phyloP scores from a whole-genome alignment of 2,113 vertebrate species.

The Tursiops truncatus region DNA sequence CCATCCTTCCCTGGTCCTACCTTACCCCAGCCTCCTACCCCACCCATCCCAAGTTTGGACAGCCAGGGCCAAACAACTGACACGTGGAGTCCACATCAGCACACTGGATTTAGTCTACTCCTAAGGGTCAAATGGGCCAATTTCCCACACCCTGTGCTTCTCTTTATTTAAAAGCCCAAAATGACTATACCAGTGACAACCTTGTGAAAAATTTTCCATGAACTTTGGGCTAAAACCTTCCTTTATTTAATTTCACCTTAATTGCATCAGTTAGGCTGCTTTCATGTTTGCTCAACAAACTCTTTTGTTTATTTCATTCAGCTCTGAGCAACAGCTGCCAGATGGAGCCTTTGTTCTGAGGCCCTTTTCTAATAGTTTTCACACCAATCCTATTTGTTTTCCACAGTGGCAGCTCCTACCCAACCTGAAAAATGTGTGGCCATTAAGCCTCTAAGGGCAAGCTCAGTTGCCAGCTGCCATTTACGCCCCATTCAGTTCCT shows the following conservation, averaged over 20 bases:
- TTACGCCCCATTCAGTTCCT: slow-evolving; percentile 37
- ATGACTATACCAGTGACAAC: slow-evolving; percentile 54
- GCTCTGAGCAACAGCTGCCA: slow-evolving; percentile 75
- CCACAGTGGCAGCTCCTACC: slow-evolving; percentile 49
- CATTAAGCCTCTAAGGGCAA: slow-evolving; percentile 53
- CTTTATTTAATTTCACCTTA: slow-evolving; percentile 79
- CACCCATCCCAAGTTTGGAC: not conserved
- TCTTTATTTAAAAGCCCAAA: slow-evolving; percentile 62
- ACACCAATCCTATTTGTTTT: slow-evolving; percentile 72
- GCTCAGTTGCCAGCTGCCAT: slow-evolving; percentile 74
- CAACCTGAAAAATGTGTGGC: slow-evolving; percentile 52
- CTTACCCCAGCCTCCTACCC: not conserved
- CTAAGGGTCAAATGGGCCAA: not conserved
- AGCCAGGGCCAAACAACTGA: not conserved
- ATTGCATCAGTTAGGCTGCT: slow-evolving; percentile 77
- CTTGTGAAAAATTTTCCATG: slow-evolving; percentile 74
- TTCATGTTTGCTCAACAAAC: slow-evolving; percentile 78
- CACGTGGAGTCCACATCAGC: not conserved
- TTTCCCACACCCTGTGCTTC: slow-evolving; percentile 66
- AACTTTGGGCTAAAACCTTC: slow-evolving; percentile 71
- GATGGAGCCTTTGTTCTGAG: slow-evolving; percentile 77
- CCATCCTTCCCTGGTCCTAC: not conserved
- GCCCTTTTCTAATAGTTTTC: slow-evolving; percentile 70
- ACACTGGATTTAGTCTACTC: not conserved
- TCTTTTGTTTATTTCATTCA: slow-evolving; percentile 71